These are phyloP conservation scores for Campopleginae sp. DNA, from an alignment of 2,888 invertebrate genomes.

Conservation along the genomic window DNA sequence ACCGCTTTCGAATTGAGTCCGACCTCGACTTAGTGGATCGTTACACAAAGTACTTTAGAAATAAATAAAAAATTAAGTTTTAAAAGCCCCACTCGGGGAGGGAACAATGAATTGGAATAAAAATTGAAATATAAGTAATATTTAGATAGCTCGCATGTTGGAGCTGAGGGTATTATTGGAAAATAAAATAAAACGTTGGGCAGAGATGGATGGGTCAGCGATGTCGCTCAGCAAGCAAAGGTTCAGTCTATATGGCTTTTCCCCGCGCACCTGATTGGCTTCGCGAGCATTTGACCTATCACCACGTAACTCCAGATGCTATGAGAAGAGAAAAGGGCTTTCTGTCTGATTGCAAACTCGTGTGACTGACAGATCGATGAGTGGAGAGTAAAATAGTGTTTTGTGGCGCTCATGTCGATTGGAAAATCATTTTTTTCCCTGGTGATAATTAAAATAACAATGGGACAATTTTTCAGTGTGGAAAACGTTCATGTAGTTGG, in stretches of 20 bases:
- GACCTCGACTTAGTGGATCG: too few relatives aligned
- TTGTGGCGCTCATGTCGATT: background rate
- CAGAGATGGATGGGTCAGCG: constrained; percentile 24
- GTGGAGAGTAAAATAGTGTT: constrained; percentile 34
- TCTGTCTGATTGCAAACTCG: constrained; percentile 9
- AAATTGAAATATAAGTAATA: background rate
- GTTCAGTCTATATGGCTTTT: constrained; percentile 26
- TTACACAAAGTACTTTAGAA: background rate
- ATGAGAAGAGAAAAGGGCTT: background rate
- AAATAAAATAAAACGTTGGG: constrained; percentile 12
- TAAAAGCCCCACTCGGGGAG: background rate
- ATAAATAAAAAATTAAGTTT: background rate
- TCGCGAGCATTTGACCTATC: constrained; percentile 50
- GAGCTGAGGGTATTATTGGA: background rate
- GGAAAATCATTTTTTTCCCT: constrained; percentile 2
- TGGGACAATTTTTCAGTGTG: background rate
- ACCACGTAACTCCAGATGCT: constrained; percentile 16
- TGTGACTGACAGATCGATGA: constrained; percentile 13
- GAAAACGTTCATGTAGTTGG: background rate
- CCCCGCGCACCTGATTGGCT: constrained; percentile 29
- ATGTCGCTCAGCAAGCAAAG: constrained; percentile 32
- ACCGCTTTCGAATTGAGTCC: too few relatives aligned
- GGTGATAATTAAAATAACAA: background rate
- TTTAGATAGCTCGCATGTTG: background rate
- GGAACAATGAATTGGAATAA: background rate